Evolutionary conservation across 2,113 vertebrate genomes (phyloP).

Genomic region (Menidia beryllina): DNA sequence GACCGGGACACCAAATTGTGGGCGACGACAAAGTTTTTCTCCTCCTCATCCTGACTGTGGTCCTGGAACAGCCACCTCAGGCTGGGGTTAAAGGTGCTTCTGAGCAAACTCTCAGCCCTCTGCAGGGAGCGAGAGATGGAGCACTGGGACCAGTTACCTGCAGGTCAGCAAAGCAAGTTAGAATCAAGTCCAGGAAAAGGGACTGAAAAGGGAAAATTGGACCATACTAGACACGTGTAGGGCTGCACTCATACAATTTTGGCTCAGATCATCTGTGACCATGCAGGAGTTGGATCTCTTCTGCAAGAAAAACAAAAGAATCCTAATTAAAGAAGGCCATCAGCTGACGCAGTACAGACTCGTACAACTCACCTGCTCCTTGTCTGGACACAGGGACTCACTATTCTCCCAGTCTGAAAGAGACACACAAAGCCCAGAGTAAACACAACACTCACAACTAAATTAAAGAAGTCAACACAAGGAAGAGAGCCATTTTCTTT

Average conservation of each 20-base stretch:
- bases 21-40: slow-evolving; percentile 62
- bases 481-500: too few species aligned
- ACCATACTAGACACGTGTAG: too few species aligned
- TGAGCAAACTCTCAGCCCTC: slow-evolving; percentile 68
- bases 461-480: too few species aligned
- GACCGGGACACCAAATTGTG: slow-evolving; percentile 70
- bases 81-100: slow-evolving; percentile 64
- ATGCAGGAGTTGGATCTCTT: slow-evolving; percentile 27
- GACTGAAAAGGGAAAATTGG: too few species aligned
- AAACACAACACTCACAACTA: not conserved
- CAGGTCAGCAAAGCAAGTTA: not conserved
- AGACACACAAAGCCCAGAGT: not conserved
- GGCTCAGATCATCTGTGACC: slow-evolving; percentile 45
- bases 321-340: not conserved
- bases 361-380: slow-evolving; percentile 55
- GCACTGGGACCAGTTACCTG: slow-evolving; percentile 61
- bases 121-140: slow-evolving; percentile 68
- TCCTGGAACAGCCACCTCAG: slow-evolving; percentile 62
- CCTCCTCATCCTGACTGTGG: slow-evolving; percentile 50
- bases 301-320: slow-evolving; percentile 36
- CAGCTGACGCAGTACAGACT: not conserved
- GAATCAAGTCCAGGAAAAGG: not conserved
- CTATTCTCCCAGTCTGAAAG: slow-evolving; percentile 28
- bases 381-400: slow-evolving; percentile 24
- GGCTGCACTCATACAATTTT: slow-evolving; percentile 41